Conservation (phyloP, 2,113 vertebrate genomes). For the Antechinus flavipes region DNA sequence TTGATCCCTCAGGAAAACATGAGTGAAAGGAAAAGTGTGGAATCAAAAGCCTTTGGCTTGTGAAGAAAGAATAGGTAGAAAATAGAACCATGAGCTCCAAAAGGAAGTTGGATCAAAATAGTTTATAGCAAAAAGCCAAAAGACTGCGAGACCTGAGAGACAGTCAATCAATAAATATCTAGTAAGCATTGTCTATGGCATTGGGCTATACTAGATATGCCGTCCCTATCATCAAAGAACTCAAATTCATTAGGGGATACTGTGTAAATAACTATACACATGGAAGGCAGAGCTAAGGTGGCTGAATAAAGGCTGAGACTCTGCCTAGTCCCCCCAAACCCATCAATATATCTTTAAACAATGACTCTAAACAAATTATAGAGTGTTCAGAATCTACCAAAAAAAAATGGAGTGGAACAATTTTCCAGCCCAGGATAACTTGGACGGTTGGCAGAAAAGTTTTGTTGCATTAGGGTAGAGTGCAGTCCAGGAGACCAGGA, state of each 20-base stretch:
- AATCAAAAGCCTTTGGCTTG: background rate
- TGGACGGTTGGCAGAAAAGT: too few relatives aligned
- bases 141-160: background rate
- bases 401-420: too few relatives aligned
- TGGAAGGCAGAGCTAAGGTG: background rate
- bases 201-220: background rate
- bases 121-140: background rate
- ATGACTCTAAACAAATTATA: too few relatives aligned
- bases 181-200: background rate
- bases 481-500: too few relatives aligned
- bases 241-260: background rate
- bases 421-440: too few relatives aligned
- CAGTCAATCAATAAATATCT: background rate
- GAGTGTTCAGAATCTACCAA: too few relatives aligned
- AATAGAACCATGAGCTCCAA: background rate
- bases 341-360: too few relatives aligned
- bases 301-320: too few relatives aligned
- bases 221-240: background rate
- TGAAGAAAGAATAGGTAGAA: background rate
- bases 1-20: background rate
- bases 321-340: too few relatives aligned
- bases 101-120: background rate
- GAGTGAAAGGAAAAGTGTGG: background rate
- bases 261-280: background rate
- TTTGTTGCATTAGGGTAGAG: too few relatives aligned